phyloP scores from a whole-genome alignment of 2,797 vertebrate species.

The Gobionotothen gibberifrons region DNA sequence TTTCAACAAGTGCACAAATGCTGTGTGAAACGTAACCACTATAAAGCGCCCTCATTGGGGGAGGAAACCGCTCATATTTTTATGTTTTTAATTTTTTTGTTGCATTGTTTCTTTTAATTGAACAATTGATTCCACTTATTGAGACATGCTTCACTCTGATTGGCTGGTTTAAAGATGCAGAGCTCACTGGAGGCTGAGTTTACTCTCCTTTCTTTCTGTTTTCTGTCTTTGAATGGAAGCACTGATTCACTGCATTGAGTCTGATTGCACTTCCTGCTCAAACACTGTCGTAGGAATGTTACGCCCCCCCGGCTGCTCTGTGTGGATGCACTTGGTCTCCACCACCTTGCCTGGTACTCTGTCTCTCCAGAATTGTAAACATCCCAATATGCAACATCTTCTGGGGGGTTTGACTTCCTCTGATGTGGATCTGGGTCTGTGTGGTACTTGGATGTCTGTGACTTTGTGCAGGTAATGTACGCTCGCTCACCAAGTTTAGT shows the following conservation, averaged over 20 bases:
- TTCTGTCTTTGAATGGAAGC: slow-evolving; percentile 32
- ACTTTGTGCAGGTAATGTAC: slow-evolving; percentile 15
- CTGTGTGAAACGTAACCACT: neutral
- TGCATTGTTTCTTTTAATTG: neutral
- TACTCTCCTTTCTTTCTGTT: slow-evolving; percentile 9
- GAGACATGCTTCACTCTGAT: slow-evolving; percentile 39
- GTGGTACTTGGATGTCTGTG: slow-evolving; percentile 9
- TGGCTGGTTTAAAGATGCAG: slow-evolving; percentile 51
- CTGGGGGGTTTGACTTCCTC: neutral
- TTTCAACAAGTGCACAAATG: neutral
- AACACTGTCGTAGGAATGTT: slow-evolving; percentile 75
- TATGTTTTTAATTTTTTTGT: neutral
- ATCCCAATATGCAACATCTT: slow-evolving; percentile 37
- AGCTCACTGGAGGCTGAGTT: slow-evolving; percentile 22
- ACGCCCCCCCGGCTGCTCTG: slow-evolving; percentile 28
- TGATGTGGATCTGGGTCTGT: slow-evolving; percentile 6
- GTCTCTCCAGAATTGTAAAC: slow-evolving; percentile 40
- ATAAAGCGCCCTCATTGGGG: neutral
- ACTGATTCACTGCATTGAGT: slow-evolving; percentile 27
- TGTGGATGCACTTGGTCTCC: slow-evolving; percentile 14
- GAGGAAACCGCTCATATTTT: neutral
- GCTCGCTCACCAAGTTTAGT: neutral
- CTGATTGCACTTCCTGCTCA: slow-evolving; percentile 42
- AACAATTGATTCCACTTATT: too few species aligned
- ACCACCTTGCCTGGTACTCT: neutral